Base-by-base conservation (phyloP, 2,797 vertebrate species). In the Pogoniulus pusillus region DNA sequence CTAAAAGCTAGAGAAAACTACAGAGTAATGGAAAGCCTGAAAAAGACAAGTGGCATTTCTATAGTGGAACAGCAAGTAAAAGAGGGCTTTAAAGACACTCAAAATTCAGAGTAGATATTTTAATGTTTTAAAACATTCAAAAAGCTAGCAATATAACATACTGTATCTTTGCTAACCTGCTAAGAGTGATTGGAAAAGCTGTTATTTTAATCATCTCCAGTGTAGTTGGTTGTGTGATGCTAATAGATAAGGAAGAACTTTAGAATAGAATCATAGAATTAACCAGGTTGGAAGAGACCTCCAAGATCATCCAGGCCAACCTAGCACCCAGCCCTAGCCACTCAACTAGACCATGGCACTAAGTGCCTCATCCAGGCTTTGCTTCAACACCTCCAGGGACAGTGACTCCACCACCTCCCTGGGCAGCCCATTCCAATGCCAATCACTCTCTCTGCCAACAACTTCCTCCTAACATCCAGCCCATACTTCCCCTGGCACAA, bases 141-240 rank as follows among this genome's bases (percentile, higher is more conserved):
- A 51, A 95, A 39, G 54, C 71, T 82, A 89, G 32, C 27, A 80
- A 43, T 57, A 84, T 62, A 95, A 90, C 73, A 55, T 88, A 85
- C 12, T 51, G 4, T 14, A 51, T 16, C 29, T 75, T 88, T 37
- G 16, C 8, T 75, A 35, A 65, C 29, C 47, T 59, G 34, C 2
- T 89, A 58, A 80, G 43, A 78, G 57, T 51, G 74, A 24, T 77
- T 88, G 62, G 74, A 93, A 93, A 34, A 82, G 29, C 55, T 89
- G 62, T 91, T 94, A 73, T 79, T 94, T 91, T 78, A 93, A 93
- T 85, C 51, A 55, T 30, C 30, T 95, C 94, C 66, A 78, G 35
- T 41, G 22, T 39, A 53, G 34, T 35, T 55, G 30, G 6, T 62
- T 86, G 72, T 86, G 78, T 58, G 76, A 82, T 74, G 35, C 59